These are phyloP conservation scores for Silurus glanis DNA, from an alignment of 2,113 vertebrate species.

Conservation along the genomic window DNA sequence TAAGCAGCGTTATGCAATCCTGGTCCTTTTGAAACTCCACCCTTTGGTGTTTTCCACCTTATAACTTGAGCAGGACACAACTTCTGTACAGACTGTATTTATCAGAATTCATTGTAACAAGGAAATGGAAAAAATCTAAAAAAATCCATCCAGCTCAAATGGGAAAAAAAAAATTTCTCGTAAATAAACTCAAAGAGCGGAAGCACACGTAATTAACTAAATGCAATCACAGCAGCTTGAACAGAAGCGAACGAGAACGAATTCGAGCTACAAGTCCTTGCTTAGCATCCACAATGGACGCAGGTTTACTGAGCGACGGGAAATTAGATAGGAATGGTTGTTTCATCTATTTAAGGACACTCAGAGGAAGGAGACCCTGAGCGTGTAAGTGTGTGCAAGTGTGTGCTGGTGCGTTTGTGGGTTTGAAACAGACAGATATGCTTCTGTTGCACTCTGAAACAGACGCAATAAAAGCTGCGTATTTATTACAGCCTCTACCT, in stretches of 20 bases:
- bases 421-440: slow-evolving; percentile 22
- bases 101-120: not conserved
- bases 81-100: not conserved
- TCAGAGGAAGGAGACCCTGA: slow-evolving; percentile 8
- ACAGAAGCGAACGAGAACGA: not conserved
- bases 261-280: not conserved
- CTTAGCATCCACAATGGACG: not conserved
- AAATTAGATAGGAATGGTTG: slow-evolving; percentile 24
- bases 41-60: not conserved
- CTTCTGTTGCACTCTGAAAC: slow-evolving; percentile 15
- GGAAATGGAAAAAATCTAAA: not conserved
- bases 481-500: slow-evolving; percentile 7
- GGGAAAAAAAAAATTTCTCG: not conserved
- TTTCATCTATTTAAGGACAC: slow-evolving; percentile 28
- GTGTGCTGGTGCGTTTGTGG: not conserved
- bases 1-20: not conserved
- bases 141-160: not conserved
- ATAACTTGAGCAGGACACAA: not conserved
- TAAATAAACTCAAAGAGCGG: not conserved
- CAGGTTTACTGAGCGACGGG: not conserved
- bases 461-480: slow-evolving; percentile 8
- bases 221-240: not conserved
- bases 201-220: not conserved
- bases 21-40: not conserved
- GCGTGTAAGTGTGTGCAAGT: not conserved